Percentiles rank a stretch among this genome's conserved stretches.
These are phyloP conservation scores for Macaria notata DNA, from an alignment of 2,888 invertebrate genomes.

Conservation along the genomic window DNA sequence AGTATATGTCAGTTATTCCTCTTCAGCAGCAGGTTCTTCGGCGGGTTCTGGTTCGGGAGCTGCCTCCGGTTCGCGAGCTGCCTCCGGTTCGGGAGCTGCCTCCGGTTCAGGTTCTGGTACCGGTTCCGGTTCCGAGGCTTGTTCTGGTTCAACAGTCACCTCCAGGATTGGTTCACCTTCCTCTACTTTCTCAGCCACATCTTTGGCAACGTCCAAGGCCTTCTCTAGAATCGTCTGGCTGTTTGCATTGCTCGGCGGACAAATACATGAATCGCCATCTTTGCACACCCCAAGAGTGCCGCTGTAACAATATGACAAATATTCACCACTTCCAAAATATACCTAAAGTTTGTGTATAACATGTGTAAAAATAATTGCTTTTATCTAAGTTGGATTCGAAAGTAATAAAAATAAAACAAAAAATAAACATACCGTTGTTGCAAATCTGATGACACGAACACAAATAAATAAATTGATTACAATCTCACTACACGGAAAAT, in stretches of 20 bases:
- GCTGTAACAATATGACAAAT: conserved; percentile 9
- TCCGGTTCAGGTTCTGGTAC: conserved; percentile 33
- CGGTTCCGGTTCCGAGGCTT: conserved; percentile 29
- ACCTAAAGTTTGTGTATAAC: no score
- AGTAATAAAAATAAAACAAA: background rate
- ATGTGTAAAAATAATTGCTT: no score
- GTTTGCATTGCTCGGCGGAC: background rate
- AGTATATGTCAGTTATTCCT: background rate
- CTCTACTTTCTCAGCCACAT: background rate
- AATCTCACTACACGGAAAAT: no score
- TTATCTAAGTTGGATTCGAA: no score
- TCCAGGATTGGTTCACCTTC: background rate
- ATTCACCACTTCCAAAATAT: no score
- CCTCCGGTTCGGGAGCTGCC: conserved; percentile 35
- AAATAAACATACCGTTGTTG: conserved; percentile 6
- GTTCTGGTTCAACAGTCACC: background rate
- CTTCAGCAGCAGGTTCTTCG: conserved; percentile 13
- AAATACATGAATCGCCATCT: background rate
- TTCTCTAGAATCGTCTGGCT: background rate
- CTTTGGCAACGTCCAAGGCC: background rate
- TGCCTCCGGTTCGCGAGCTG: conserved; percentile 37
- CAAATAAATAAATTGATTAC: background rate
- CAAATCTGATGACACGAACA: background rate
- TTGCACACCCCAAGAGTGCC: no score
- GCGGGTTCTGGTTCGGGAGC: conserved; percentile 33